Evolutionary conservation across 2,888 invertebrate genomes (phyloP).

Genomic region (Drosophila barbarae): DNA sequence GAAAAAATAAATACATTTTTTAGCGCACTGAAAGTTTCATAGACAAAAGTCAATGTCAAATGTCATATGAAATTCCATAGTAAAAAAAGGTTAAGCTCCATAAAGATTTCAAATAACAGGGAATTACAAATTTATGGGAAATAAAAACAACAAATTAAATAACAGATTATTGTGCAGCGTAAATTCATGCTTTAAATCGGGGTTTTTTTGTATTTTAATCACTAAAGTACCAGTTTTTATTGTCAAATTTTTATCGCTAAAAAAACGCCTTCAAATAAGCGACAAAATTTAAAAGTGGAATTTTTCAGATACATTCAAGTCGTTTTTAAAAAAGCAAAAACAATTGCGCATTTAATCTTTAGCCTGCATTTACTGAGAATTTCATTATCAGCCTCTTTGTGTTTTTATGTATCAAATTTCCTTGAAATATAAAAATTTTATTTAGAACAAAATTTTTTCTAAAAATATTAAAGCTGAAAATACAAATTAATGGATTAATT

Average conservation of each 20-base stretch:
- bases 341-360: background rate
- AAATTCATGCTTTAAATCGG: background rate
- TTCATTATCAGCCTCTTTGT: background rate
- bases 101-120: background rate
- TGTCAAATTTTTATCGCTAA: background rate
- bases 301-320: background rate
- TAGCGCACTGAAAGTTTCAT: conserved; percentile 6
- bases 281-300: background rate
- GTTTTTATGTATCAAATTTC: background rate
- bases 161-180: background rate
- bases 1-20: background rate
- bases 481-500: background rate
- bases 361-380: background rate
- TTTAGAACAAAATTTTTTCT: too few species aligned
- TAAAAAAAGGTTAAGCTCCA: background rate
- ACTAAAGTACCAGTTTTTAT: too few species aligned
- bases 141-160: background rate
- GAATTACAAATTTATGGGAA: background rate
- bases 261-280: too few species aligned
- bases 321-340: background rate
- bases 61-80: conserved; percentile 14
- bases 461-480: background rate
- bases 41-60: conserved; percentile 34
- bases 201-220: background rate
- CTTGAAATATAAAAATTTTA: background rate